Conservation (phyloP, 2,888 invertebrate species). For the Machimus rusticus region DNA sequence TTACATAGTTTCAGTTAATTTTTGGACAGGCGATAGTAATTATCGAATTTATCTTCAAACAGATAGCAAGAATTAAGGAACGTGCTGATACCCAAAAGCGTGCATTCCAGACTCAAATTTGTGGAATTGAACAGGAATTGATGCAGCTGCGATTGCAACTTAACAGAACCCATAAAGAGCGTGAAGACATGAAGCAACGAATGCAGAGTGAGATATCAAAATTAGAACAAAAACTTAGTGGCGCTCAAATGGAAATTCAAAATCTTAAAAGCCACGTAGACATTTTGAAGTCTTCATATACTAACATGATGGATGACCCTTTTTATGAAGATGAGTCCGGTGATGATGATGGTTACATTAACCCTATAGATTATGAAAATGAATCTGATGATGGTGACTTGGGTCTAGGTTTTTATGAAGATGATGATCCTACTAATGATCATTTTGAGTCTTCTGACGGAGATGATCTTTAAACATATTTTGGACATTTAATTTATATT, state of each 20-base stretch:
- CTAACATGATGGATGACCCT: slow-evolving; percentile 41
- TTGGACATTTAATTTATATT: neutral
- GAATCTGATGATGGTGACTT: neutral
- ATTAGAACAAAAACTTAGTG: slow-evolving; percentile 45
- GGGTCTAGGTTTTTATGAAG: neutral
- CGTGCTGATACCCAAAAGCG: slow-evolving; percentile 45
- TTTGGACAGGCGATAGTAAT: neutral
- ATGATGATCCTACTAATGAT: neutral
- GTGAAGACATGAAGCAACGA: slow-evolving; percentile 46
- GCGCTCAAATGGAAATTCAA: slow-evolving; percentile 46
- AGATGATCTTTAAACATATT: neutral
- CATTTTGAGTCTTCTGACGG: neutral
- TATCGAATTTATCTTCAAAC: neutral
- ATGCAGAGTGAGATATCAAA: slow-evolving; percentile 45
- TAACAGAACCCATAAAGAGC: slow-evolving; percentile 43
- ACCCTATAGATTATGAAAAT: neutral
- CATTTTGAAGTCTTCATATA: slow-evolving; percentile 45
- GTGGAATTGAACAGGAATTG: slow-evolving; percentile 45
- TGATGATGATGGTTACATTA: neutral
- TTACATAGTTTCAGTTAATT: too few species aligned
- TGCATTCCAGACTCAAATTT: slow-evolving; percentile 44
- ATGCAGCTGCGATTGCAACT: slow-evolving; percentile 43
- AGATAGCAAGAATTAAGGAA: slow-evolving; percentile 47
- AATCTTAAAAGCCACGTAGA: slow-evolving; percentile 46
- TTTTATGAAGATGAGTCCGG: neutral